Conservation (phyloP, 2,797 vertebrate species). For the Peromyscus attwateri region DNA sequence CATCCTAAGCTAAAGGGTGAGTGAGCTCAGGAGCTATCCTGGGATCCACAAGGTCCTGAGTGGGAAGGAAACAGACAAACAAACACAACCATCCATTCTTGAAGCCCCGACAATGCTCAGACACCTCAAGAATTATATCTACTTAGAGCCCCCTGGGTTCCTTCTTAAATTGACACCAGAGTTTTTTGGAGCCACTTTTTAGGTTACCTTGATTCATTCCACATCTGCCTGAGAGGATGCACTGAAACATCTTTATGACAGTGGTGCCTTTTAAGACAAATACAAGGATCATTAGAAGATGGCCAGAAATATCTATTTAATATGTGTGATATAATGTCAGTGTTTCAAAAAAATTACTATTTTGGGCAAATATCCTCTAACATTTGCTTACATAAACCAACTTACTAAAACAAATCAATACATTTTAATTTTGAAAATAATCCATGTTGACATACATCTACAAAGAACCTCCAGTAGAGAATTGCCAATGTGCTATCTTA, state of each 20-base stretch:
- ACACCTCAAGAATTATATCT: slow-evolving; percentile 10
- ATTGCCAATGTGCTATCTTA: slow-evolving; percentile 28
- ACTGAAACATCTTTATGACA: slow-evolving; percentile 15
- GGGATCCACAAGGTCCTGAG: neutral
- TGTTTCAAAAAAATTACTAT: slow-evolving; percentile 67
- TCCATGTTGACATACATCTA: neutral
- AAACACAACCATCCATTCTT: neutral
- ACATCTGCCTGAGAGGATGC: slow-evolving; percentile 31
- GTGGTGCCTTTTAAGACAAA: slow-evolving; percentile 35
- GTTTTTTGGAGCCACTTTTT: slow-evolving; percentile 53
- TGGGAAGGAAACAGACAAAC: neutral
- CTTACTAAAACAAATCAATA: slow-evolving; percentile 54
- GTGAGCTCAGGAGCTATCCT: neutral
- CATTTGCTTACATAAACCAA: slow-evolving; percentile 64
- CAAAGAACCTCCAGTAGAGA: slow-evolving; percentile 32
- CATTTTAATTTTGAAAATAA: slow-evolving; percentile 65
- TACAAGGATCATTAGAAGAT: neutral
- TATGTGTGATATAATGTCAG: slow-evolving; percentile 49
- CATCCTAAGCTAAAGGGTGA: neutral
- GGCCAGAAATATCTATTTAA: slow-evolving; percentile 56
- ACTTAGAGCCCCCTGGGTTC: neutral
- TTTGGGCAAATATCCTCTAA: slow-evolving; percentile 60
- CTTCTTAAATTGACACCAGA: neutral
- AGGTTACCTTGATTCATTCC: slow-evolving; percentile 21
- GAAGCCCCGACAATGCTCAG: neutral